Conservation (phyloP, 1,140 invertebrate genomes). For the Monochamus saltuarius region DNA sequence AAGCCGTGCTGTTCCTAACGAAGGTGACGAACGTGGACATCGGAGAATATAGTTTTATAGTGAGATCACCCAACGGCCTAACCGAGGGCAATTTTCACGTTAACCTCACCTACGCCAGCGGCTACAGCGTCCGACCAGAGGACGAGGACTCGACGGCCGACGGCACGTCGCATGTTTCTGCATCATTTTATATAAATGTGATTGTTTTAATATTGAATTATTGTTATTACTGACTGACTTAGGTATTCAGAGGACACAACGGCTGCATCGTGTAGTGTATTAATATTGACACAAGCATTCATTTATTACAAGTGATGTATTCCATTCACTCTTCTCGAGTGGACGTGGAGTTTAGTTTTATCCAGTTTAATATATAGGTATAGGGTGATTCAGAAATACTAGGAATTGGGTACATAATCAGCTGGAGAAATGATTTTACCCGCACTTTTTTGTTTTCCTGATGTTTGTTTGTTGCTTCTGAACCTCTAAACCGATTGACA, state of each 20-base stretch:
- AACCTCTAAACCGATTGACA: no score
- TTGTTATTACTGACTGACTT: conserved; percentile 39
- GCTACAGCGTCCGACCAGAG: conserved; percentile 43
- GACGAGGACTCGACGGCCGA: conserved; percentile 13
- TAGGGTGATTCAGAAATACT: no score
- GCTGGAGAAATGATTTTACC: no score
- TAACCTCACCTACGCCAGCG: conserved; percentile 57
- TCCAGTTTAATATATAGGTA: no score
- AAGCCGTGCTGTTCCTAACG: conserved; percentile 54
- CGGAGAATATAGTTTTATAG: conserved; percentile 58
- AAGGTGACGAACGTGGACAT: conserved; percentile 53
- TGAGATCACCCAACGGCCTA: conserved; percentile 55
- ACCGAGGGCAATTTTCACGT: conserved; percentile 56
- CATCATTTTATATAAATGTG: conserved; percentile 46
- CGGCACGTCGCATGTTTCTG: conserved; percentile 15
- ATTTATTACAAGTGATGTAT: background rate
- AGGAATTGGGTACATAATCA: no score
- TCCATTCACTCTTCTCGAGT: no score
- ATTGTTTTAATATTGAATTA: conserved; percentile 42
- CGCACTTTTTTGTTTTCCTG: no score
- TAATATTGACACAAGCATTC: background rate
- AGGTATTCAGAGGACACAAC: conserved; percentile 9
- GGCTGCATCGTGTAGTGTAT: background rate
- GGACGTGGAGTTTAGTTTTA: no score
- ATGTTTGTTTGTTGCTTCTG: no score